phyloP scores from a whole-genome alignment of 2,113 vertebrate genomes.

The Anhinga rufa region DNA sequence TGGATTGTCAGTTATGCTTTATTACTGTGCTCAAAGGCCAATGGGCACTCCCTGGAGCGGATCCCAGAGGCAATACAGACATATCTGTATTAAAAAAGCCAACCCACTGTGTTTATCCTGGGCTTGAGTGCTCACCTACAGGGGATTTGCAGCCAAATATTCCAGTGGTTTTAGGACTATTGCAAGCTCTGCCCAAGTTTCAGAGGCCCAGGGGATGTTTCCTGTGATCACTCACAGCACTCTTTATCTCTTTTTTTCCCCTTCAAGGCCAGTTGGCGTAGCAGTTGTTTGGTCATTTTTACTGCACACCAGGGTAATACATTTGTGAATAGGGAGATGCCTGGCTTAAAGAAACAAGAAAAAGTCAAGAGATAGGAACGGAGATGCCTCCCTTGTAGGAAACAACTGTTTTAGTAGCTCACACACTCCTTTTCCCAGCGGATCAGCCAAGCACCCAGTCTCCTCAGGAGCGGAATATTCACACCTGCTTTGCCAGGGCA shows the following conservation, averaged over 20 bases:
- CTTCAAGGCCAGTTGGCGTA: not conserved
- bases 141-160: not conserved
- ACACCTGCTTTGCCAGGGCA: not conserved
- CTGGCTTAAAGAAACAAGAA: not conserved
- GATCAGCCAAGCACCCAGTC: not conserved
- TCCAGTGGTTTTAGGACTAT: not conserved
- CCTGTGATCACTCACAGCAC: not conserved
- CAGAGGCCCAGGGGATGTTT: not conserved
- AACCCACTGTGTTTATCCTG: not conserved
- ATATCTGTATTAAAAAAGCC: not conserved
- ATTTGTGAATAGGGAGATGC: not conserved
- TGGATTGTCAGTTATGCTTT: not conserved
- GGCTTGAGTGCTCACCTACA: not conserved
- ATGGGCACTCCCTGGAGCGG: too few species aligned
- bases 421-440: fast-evolving
- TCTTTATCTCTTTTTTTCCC: not conserved
- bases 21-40: not conserved
- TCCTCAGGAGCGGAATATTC: not conserved
- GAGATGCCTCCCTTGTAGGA: fast-evolving
- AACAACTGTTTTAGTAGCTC: not conserved
- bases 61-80: not conserved
- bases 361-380: not conserved
- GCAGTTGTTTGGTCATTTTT: not conserved
- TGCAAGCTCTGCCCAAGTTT: not conserved
- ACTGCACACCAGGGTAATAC: not conserved